A percentile compares a stretch with the other conserved stretches of the same genome.
Conservation (phyloP, 2,888 invertebrate genomes). For the Acleris literana region DNA sequence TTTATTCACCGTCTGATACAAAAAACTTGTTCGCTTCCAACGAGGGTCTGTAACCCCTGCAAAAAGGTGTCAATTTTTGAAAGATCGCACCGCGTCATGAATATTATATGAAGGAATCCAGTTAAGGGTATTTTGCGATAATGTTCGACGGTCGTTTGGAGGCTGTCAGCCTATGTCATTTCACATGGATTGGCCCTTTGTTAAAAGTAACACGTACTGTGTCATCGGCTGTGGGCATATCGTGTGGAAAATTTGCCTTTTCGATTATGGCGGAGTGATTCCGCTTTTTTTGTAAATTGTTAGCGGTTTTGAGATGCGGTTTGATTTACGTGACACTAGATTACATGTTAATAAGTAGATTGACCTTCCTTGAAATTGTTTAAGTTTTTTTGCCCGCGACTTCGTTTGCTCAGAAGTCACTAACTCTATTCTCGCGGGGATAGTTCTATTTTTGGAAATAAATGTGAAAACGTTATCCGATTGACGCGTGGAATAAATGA, state of each 20-base stretch:
- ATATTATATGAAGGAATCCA: slow-evolving; percentile 83
- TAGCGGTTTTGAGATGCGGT: too few species aligned
- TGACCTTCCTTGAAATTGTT: too few species aligned
- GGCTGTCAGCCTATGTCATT: slow-evolving; percentile 82
- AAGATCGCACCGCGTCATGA: slow-evolving; percentile 82
- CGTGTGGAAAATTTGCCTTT: slow-evolving; percentile 65
- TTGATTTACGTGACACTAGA: too few species aligned
- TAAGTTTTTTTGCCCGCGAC: too few species aligned
- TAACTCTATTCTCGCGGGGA: too few species aligned
- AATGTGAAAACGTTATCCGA: too few species aligned
- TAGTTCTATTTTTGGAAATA: too few species aligned
- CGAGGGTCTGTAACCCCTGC: slow-evolving; percentile 60
- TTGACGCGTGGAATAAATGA: too few species aligned
- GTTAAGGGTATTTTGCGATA: slow-evolving; percentile 82
- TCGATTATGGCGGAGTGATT: slow-evolving; percentile 51
- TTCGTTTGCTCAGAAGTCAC: too few species aligned
- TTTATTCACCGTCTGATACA: slow-evolving; percentile 70
- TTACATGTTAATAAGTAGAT: too few species aligned
- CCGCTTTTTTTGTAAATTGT: slow-evolving; percentile 39
- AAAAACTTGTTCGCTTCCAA: slow-evolving; percentile 72
- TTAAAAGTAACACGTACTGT: slow-evolving; percentile 80
- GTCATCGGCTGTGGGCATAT: slow-evolving; percentile 64
- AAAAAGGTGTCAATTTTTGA: slow-evolving; percentile 83
- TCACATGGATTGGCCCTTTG: slow-evolving; percentile 81
- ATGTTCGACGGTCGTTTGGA: slow-evolving; percentile 75